Conservation (phyloP, 37 sponge, comb jelly and placozoan species). For the Diacarnus erythraeanus region DNA sequence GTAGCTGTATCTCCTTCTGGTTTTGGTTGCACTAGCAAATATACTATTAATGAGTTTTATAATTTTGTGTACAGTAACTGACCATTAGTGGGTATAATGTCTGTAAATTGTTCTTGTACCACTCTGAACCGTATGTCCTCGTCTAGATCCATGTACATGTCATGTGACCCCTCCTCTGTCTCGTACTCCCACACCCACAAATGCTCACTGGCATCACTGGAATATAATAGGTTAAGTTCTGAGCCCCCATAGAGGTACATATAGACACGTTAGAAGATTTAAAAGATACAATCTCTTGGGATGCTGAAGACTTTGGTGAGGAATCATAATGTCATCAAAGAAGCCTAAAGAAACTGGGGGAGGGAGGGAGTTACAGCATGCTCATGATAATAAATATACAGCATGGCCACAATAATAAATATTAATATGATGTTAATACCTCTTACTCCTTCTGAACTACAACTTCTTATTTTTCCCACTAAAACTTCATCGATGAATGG, state of each 20-base stretch:
- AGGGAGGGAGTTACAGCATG: too few species aligned
- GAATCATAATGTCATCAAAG: constrained; percentile 94
- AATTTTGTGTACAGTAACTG: neutral
- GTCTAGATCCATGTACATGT: constrained; percentile 91
- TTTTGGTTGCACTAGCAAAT: constrained; percentile 25
- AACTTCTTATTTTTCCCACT: constrained; percentile 82
- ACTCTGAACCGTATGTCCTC: constrained; percentile 93
- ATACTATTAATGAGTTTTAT: too few species aligned
- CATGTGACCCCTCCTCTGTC: constrained; percentile 78
- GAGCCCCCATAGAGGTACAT: neutral
- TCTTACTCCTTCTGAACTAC: constrained; percentile 87
- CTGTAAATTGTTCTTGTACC: constrained; percentile 78
- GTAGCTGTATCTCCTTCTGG: neutral
- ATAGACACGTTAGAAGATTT: neutral
- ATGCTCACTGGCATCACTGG: constrained; percentile 86
- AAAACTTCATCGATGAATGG: constrained; percentile 93
- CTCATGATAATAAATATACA: too few species aligned
- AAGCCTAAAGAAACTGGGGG: constrained; percentile 82
- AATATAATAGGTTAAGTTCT: neutral
- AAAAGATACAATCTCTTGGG: constrained; percentile 86
- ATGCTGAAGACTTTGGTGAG: constrained; percentile 79
- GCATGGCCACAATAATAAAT: neutral
- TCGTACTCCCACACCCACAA: constrained; percentile 97
- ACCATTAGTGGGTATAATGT: constrained; percentile 63
- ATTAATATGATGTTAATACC: constrained; percentile 30